Evolutionary conservation across 2,113 vertebrate species (phyloP), one percentile per base, ranked within the genome.

Genomic region (Xiphophorus couchianus): DNA sequence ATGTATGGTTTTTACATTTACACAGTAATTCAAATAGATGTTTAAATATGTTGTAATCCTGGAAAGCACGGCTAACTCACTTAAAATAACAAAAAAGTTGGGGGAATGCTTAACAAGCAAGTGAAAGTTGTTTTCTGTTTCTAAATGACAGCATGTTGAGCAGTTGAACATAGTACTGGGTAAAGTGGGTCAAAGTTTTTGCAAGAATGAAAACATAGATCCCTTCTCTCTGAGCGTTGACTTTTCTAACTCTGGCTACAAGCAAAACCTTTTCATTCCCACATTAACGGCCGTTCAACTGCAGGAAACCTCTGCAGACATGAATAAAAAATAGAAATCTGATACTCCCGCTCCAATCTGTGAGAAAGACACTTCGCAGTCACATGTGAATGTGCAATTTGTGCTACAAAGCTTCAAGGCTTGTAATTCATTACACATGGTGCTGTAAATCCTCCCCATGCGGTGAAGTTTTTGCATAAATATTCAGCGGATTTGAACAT

Each of bases 281-380:
- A 12, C 31, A 28, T n/a, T 15, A 6, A 0, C 2, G 0, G 10
- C 29, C 19, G 3, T n/a, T 37, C 48, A 85, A 78, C 51, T 15
- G 42, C 69, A 82, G 86, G 78, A 86, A 88, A 84, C 78, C 30
- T 30, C 29, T 2, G 1, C 0, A 33, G 30, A 9, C 11, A 39
- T 0, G 13, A 25, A 19, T 33, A 19, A 7, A 73, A 4, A 39
- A 39, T 11, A 4, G 22, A 64, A 63, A 22, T 3, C 4, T 0
- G 19, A 61, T 0, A 14, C 42, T 73, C 42, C 61, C 11, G 54
- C 4, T 62, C 8, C 19, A 25, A 27, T 66, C 51, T 58, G 51
- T n/a, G 25, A n/a, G 48, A 54, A 28, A 54, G 8, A 58, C n/a
- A 8, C n/a, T n/a, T 54, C 2, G 5, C 7, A 54, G 25, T 58